Evolutionary conservation across 2,888 invertebrate genomes (phyloP), one percentile per base, ranked within the genome.

Genomic region (Nudaria mundana): DNA sequence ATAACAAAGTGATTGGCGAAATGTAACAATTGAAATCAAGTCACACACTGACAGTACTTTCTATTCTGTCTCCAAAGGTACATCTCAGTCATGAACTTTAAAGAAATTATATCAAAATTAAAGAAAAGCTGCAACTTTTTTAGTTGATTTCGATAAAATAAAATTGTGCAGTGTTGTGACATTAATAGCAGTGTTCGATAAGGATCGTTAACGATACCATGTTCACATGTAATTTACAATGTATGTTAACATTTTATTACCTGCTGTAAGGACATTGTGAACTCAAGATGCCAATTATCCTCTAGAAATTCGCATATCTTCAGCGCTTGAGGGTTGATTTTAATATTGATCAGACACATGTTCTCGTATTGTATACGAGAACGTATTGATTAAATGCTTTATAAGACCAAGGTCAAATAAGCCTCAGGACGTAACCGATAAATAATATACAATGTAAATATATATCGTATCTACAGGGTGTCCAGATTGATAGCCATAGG

Each of bases 181-280:
- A 71, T 67, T 75, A 78, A 80, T 68, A 74, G 56, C 64, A 54
- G 36, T 48, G 37, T 48, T 60, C 65, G 72, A 71, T 68, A 69
- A 47, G 74, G 62, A 61, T 84, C 75, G 76, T 82, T 81, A 77
- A 56, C 71, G 57, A 79, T 81, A 81, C 46, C 24, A 56, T 63
- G 29, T 44, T 42, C 34, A 38, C 33, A 29, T 34, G 39, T 28
- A 20, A 26, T 13, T 13, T 35, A 35, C 16, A 25, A 18, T 34
- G 14, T 7, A 2, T 2, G 4, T 12, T 18, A 28, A 18, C 12
- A 30, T 29, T 15, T 30, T 23, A 23, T 2, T 26, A 18, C 18
- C 3, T 18, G 5, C 18, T 18, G 3, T 12, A 23, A 22, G 1
- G 13, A 14, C 12, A 32, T 18, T 18, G 3, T 5, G 18, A n/a